These are phyloP conservation scores for Oreohelix idahoensis DNA, from an alignment of 1,140 invertebrate genomes.

Conservation along the genomic window DNA sequence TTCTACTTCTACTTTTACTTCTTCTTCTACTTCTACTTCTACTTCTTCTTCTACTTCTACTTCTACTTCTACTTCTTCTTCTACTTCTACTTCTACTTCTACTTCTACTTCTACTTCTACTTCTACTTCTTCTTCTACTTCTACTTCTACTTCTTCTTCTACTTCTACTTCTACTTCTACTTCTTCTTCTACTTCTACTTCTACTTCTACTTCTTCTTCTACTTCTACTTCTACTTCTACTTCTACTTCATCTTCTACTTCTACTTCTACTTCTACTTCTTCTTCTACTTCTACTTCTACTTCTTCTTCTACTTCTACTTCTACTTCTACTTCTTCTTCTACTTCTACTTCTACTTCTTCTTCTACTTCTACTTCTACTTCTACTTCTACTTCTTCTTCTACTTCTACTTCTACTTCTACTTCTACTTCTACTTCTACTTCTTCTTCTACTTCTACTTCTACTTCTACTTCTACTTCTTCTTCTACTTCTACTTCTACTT, in stretches of 20 bases:
- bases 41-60: not conserved
- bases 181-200: not conserved
- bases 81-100: not conserved
- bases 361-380: not conserved
- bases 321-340: not conserved
- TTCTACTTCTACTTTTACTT: not conserved
- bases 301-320: not conserved
- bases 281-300: not conserved
- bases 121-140: not conserved
- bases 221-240: not conserved
- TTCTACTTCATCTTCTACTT: not conserved
- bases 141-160: not conserved
- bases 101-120: not conserved
- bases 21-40: not conserved
- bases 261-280: not conserved
- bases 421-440: not conserved
- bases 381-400: not conserved
- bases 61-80: not conserved
- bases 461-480: not conserved
- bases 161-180: not conserved
- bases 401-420: not conserved
- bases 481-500: slow-evolving; percentile 3
- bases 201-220: not conserved
- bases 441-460: not conserved
- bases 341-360: not conserved